These are phyloP conservation scores for Thysanoteuthis rhombus DNA, from an alignment of 2,888 invertebrate species.

Conservation along the genomic window DNA sequence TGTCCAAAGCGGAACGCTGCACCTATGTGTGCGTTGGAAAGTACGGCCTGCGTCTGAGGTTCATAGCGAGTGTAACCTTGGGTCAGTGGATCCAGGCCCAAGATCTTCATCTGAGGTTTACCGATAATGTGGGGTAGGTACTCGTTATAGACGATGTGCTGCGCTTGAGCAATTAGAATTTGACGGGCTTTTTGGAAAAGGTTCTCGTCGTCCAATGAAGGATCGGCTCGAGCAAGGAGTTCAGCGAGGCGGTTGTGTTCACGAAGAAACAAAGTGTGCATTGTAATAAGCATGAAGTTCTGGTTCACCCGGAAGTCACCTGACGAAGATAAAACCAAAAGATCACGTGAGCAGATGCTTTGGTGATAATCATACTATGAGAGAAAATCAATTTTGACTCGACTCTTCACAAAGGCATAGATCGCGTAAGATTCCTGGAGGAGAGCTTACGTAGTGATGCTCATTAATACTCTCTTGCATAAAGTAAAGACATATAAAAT, in stretches of 20 bases:
- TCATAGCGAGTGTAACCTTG: constrained; percentile 40
- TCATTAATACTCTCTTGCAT: too few species aligned
- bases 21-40: constrained; percentile 57
- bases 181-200: constrained; percentile 42
- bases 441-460: too few species aligned
- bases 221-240: constrained; percentile 32
- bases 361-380: too few species aligned
- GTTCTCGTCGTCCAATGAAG: constrained; percentile 38
- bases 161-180: constrained; percentile 37
- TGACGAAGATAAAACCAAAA: background rate
- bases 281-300: constrained; percentile 37
- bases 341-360: too few species aligned
- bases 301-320: constrained; percentile 45
- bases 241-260: constrained; percentile 43
- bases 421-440: too few species aligned
- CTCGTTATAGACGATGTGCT: constrained; percentile 63
- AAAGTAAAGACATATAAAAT: too few species aligned
- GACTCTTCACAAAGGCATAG: too few species aligned
- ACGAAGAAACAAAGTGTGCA: constrained; percentile 44
- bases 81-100: constrained; percentile 79
- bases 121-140: constrained; percentile 85
- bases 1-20: constrained; percentile 64
- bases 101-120: constrained; percentile 87
- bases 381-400: too few species aligned
- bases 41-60: constrained; percentile 44